Evolutionary conservation across 2,888 invertebrate genomes (phyloP).

Genomic region (Cosmorhoe ocellata): DNA sequence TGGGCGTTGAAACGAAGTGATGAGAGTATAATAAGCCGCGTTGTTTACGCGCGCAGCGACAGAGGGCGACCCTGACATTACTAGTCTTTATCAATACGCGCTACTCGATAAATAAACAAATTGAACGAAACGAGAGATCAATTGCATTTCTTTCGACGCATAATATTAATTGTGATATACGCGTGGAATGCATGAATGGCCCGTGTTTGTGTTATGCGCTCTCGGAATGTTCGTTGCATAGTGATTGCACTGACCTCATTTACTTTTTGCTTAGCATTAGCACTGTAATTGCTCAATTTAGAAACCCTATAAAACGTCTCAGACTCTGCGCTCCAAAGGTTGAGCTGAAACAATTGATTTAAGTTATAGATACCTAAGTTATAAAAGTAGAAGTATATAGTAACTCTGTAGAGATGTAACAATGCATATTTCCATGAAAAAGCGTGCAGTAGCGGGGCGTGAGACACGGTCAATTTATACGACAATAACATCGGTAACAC

Average conservation of each 20-base stretch:
- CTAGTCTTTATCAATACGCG: conserved; percentile 11
- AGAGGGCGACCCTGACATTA: conserved; percentile 38
- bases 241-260: conserved; percentile 4
- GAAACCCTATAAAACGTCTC: neutral
- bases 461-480: conserved; percentile 36
- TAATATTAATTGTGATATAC: neutral
- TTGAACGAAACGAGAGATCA: conserved; percentile 13
- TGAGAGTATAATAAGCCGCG: conserved; percentile 14
- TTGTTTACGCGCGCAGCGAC: conserved; percentile 28
- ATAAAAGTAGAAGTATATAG: no score
- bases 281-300: conserved; percentile 4
- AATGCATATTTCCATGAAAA: conserved; percentile 10
- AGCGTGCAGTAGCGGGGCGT: conserved; percentile 20
- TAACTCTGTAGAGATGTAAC: no score
- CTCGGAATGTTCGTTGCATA: conserved; percentile 5
- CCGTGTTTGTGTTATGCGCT: conserved; percentile 2
- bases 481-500: conserved; percentile 41
- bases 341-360: no score
- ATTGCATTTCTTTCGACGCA: conserved; percentile 15
- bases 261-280: neutral
- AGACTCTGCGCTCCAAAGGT: no score
- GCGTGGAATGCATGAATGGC: conserved; percentile 1
- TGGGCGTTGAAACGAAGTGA: conserved; percentile 24
- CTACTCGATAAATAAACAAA: conserved; percentile 10
- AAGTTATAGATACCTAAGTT: no score